phyloP scores from a whole-genome alignment of 2,888 invertebrate species.

The Agonum fuliginosum region DNA sequence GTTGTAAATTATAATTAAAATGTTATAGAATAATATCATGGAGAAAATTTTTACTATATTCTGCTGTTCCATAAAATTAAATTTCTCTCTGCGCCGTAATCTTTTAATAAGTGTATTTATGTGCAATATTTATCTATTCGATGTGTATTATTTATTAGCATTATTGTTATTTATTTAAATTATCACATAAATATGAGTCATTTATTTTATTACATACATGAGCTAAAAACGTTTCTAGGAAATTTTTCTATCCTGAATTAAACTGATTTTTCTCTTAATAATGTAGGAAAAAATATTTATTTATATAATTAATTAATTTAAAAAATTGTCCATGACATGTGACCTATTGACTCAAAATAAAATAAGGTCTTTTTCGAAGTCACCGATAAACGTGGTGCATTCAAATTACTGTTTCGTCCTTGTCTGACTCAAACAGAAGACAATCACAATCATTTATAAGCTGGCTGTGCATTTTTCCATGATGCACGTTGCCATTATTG shows the following conservation, averaged over 20 bases:
- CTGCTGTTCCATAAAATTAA: neutral
- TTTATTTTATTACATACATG: constrained; percentile 5
- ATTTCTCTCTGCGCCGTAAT: neutral
- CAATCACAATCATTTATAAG: constrained; percentile 38
- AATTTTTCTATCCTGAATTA: neutral
- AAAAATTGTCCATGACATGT: neutral
- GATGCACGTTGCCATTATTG: constrained; percentile 27
- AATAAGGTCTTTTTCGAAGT: neutral
- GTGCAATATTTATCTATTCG: neutral
- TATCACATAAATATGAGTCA: constrained; percentile 19
- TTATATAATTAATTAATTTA: neutral
- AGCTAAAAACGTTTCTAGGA: constrained; percentile 1
- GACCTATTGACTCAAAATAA: constrained; percentile 31
- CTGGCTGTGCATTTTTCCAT: constrained; percentile 15
- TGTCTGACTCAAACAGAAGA: constrained; percentile 7
- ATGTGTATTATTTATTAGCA: constrained; percentile 8
- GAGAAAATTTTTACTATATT: too few species aligned
- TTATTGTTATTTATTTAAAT: constrained; percentile 25
- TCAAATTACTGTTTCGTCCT: constrained; percentile 1
- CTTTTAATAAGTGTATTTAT: constrained; percentile 8
- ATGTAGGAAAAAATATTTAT: neutral
- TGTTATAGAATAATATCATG: too few species aligned
- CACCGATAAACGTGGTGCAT: neutral
- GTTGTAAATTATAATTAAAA: too few species aligned
- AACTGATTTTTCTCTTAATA: neutral